Conservation (phyloP, 2,113 vertebrate genomes). For the Oncorhynchus mykiss region DNA sequence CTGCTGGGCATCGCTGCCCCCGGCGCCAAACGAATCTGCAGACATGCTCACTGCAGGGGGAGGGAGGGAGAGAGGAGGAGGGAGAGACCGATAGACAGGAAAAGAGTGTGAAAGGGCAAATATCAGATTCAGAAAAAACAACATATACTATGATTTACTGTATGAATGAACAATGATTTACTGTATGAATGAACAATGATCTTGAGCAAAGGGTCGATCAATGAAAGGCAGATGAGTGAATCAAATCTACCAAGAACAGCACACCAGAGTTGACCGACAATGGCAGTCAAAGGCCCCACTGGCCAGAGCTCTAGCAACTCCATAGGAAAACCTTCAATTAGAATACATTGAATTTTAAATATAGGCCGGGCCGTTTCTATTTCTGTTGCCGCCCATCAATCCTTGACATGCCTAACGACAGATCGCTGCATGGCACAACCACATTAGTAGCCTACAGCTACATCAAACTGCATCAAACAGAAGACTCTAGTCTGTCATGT, state of each 20-base stretch:
- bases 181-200: no score
- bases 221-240: background rate
- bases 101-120: background rate
- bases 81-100: background rate
- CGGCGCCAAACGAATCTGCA: slow-evolving; percentile 84
- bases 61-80: background rate
- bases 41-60: slow-evolving; percentile 82
- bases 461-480: no score
- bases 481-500: no score
- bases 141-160: background rate
- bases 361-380: slow-evolving; percentile 36
- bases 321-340: slow-evolving; percentile 50
- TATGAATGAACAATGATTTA: no score
- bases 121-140: background rate
- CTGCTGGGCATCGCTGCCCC: slow-evolving; percentile 92
- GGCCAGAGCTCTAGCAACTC: slow-evolving; percentile 30
- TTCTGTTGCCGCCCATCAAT: slow-evolving; percentile 21
- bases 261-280: background rate
- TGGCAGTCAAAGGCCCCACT: background rate
- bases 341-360: slow-evolving; percentile 42
- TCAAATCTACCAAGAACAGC: background rate
- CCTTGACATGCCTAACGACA: slow-evolving; percentile 33
- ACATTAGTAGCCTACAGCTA: background rate
- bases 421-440: slow-evolving; percentile 26
- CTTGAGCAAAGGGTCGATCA: background rate